Conservation (phyloP, 2,797 vertebrate genomes). For the Melanotaenia nigrans region DNA sequence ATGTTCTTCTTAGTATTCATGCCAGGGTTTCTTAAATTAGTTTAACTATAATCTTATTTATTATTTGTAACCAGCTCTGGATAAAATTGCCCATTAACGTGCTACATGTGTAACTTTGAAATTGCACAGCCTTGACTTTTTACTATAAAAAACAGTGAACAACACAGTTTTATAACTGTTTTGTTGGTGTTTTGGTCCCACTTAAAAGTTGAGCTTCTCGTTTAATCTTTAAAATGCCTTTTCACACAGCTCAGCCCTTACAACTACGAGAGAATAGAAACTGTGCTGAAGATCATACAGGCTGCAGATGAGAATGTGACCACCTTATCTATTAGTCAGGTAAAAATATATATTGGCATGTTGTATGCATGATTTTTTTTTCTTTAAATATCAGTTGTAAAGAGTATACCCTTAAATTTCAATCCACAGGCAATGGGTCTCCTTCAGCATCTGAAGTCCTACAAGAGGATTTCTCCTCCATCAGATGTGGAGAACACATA, state of each 20-base stretch:
- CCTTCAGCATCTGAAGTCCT: slow-evolving; percentile 92
- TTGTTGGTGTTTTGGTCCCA: not conserved
- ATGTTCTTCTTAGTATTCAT: not conserved
- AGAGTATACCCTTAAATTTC: slow-evolving; percentile 6
- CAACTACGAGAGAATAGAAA: slow-evolving; percentile 93
- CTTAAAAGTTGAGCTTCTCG: not conserved
- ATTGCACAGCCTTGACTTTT: not conserved
- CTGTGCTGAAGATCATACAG: slow-evolving; percentile 89
- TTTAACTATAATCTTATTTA: not conserved
- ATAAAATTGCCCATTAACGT: not conserved
- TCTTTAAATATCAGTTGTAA: not conserved
- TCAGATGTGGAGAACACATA: slow-evolving; percentile 90
- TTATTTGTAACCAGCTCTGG: not conserved
- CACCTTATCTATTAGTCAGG: slow-evolving; percentile 88
- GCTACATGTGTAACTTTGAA: not conserved
- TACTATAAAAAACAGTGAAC: not conserved
- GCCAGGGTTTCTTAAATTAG: not conserved
- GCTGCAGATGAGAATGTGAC: slow-evolving; percentile 86
- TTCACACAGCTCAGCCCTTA: slow-evolving; percentile 92
- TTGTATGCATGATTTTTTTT: not conserved
- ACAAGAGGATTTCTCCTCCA: slow-evolving; percentile 86
- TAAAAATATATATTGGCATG: slow-evolving; percentile 56
- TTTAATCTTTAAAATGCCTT: slow-evolving; percentile 23
- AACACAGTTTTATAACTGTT: not conserved
- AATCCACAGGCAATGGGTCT: slow-evolving; percentile 87